A percentile compares a stretch with the other conserved stretches of the same genome.
Conservation (phyloP, 2,113 vertebrate genomes). For the Ifrita kowaldi region DNA sequence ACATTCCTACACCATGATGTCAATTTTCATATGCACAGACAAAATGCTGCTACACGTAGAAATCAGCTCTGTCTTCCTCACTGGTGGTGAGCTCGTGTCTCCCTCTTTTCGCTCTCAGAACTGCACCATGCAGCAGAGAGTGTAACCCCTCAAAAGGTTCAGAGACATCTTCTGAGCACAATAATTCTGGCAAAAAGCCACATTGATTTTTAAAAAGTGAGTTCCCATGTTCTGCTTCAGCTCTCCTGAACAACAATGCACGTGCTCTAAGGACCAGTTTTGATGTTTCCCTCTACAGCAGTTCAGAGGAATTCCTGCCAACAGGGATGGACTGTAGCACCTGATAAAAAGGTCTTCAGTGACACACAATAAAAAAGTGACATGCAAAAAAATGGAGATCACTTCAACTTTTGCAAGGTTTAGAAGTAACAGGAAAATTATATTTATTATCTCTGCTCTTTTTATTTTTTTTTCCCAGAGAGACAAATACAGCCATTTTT, state of each 20-base stretch:
- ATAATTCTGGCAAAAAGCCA: background rate
- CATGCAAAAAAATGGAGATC: background rate
- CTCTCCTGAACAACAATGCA: background rate
- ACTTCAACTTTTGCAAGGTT: background rate
- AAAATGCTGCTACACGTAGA: slow-evolving; percentile 25
- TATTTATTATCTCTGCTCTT: background rate
- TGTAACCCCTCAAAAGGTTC: background rate
- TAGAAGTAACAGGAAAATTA: slow-evolving; percentile 25
- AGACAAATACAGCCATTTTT: slow-evolving; percentile 37
- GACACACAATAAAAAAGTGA: slow-evolving; percentile 6
- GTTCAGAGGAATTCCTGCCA: slow-evolving; percentile 25
- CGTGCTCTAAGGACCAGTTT: background rate
- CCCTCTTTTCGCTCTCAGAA: background rate
- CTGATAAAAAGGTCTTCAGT: slow-evolving; percentile 32
- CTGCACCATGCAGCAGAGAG: background rate
- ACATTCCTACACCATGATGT: slow-evolving; percentile 66
- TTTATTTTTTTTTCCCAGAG: background rate
- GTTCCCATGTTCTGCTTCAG: slow-evolving; percentile 8
- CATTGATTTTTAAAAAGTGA: background rate
- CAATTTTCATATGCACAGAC: slow-evolving; percentile 46
- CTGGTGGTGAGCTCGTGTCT: background rate
- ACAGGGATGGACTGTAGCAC: slow-evolving; percentile 1
- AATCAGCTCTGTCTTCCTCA: slow-evolving; percentile 5
- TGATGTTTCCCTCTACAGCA: slow-evolving; percentile 18
- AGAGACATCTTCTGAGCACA: background rate